These are phyloP conservation scores for Dasypolia templi DNA, from an alignment of 2,888 invertebrate genomes.

Conservation along the genomic window DNA sequence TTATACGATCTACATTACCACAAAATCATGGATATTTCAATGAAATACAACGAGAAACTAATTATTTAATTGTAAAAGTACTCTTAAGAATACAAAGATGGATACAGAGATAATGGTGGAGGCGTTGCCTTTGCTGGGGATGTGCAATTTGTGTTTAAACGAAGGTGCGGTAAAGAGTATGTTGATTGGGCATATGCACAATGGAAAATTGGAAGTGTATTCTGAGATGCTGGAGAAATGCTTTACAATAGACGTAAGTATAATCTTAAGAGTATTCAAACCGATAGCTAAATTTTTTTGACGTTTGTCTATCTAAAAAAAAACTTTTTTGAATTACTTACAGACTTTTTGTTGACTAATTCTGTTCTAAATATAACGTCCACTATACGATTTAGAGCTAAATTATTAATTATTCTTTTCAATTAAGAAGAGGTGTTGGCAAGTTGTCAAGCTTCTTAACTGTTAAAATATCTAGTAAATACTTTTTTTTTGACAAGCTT, in stretches of 20 bases:
- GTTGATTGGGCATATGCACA: constrained; percentile 75
- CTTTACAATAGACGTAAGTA: constrained; percentile 86
- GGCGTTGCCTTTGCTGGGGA: constrained; percentile 81
- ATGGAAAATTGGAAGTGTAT: constrained; percentile 77
- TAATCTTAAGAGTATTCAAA: background rate
- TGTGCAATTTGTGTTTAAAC: constrained; percentile 84
- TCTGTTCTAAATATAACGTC: constrained; percentile 22
- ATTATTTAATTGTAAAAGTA: constrained; percentile 38
- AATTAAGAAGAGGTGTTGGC: background rate
- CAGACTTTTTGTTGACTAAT: too few relatives aligned
- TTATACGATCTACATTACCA: constrained; percentile 17
- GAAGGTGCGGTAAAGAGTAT: constrained; percentile 86
- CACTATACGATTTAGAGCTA: background rate
- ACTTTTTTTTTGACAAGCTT: too few relatives aligned
- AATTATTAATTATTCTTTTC: background rate
- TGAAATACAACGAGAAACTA: constrained; percentile 34
- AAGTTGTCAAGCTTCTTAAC: too few relatives aligned
- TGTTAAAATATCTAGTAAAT: too few relatives aligned
- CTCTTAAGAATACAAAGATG: constrained; percentile 67
- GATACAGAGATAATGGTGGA: constrained; percentile 84
- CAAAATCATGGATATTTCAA: constrained; percentile 30
- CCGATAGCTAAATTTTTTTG: background rate
- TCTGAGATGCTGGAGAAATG: constrained; percentile 83
- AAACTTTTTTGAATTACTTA: background rate
- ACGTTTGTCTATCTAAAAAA: background rate